These are phyloP conservation scores for Archocentrus centrarchus DNA, from an alignment of 2,113 vertebrate genomes.

Conservation along the genomic window DNA sequence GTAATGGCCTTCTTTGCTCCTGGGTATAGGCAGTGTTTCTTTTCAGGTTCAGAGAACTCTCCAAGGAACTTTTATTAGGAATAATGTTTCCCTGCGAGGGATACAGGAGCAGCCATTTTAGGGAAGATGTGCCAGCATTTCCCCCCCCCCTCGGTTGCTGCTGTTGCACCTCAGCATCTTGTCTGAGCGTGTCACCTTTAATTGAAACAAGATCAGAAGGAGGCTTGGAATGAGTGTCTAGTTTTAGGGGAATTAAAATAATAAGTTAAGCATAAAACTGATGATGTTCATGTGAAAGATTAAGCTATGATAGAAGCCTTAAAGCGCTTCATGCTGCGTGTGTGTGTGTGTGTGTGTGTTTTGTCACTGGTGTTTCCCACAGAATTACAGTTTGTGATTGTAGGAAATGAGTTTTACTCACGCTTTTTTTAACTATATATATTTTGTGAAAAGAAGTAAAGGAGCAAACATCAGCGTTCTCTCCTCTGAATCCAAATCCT, in stretches of 20 bases:
- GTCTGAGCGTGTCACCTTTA: constrained; percentile 53
- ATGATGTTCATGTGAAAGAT: neutral
- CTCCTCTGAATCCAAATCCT: neutral
- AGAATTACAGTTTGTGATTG: neutral
- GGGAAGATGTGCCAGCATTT: constrained; percentile 7
- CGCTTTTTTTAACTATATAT: neutral
- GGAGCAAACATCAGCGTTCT: no score
- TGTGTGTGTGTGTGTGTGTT: neutral
- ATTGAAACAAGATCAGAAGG: constrained; percentile 70
- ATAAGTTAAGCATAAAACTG: constrained; percentile 2
- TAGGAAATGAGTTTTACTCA: neutral
- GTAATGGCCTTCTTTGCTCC: constrained; percentile 96
- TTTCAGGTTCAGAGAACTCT: constrained; percentile 87
- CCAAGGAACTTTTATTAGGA: constrained; percentile 87
- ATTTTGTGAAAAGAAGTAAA: neutral
- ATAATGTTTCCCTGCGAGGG: constrained; percentile 76
- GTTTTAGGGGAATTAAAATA: constrained; percentile 24
- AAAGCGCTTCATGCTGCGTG: neutral
- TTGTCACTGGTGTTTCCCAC: fast-evolving
- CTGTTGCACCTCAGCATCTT: constrained; percentile 21
- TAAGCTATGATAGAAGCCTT: constrained; percentile 3
- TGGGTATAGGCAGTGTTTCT: constrained; percentile 88
- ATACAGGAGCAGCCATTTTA: constrained; percentile 30
- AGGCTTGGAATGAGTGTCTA: constrained; percentile 30
- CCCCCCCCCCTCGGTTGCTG: neutral